Conservation (phyloP, 2,113 vertebrate genomes). For the cat (Felis catus) region F.catus_Fca126_mat1.0 CM031422.1:17966501-17967000, state of each 20-base stretch:
- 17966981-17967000: neutral
- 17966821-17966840: neutral
- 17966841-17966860: accelerated
- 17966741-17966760: neutral
- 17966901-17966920: neutral
- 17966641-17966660: neutral
- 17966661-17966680: neutral
- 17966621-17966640: no score
- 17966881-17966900: neutral
- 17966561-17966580: no score
- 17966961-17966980: neutral
- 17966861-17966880: neutral
- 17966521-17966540: neutral
- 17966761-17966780: neutral
- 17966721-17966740: neutral
- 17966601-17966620: neutral
- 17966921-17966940: neutral
- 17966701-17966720: neutral
- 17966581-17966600: neutral
- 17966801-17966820: neutral
- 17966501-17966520: neutral
- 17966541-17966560: neutral
- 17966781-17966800: neutral
- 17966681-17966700: neutral
- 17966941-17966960: neutral